Base-by-base conservation (phyloP, 2,888 invertebrate genomes). In the Rhamnusium bicolor region DNA sequence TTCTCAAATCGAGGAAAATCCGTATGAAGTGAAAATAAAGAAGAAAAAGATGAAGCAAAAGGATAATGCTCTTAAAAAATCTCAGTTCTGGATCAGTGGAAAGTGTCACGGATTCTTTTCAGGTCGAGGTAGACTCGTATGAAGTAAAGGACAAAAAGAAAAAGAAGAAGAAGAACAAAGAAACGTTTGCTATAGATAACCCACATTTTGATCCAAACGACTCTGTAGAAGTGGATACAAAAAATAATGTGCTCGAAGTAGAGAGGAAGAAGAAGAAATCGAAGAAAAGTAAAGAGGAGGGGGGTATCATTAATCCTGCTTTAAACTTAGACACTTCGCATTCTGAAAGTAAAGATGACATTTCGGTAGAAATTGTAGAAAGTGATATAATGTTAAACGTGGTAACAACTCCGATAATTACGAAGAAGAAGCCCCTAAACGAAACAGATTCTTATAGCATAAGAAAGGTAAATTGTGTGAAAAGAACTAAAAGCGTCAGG, bases 381-480 rank as follows among this genome's bases (percentile, higher is more conserved):
- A 78, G 77, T 67, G 83, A 84, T 69, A 73, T 85, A 40, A 80
- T 84, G 77, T 71, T 84, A 49, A 85, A 85, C 47, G 72, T 84
- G 14, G 80, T 81, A 8, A 27, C 78, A 6, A 84, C 82, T 21
- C 85, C 85, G 3, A 62, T 79, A 6, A 65, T 68, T 53, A 32
- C 27, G 1, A 71, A 60, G 53, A 21, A 24, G 6, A 24, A 24
- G 54, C 24, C 62, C 56, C n/a, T n/a, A 18, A 69, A 49, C 19
- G 70, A 66, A 19, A 53, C 72, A 21, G 75, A 69, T 60, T 32
- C 68, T 21, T 51, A 18, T 19, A 65, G 65, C 21, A 18, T 60
- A 18, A 69, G 12, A 8, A 73, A 53, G 58, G 54, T 73, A 18
- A 69, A 66, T 12, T 66, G 18, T 16, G 68, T 75, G 19, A 75